Conservation (phyloP, 2,888 invertebrate genomes). For the Leptopterna dolabrata region DNA sequence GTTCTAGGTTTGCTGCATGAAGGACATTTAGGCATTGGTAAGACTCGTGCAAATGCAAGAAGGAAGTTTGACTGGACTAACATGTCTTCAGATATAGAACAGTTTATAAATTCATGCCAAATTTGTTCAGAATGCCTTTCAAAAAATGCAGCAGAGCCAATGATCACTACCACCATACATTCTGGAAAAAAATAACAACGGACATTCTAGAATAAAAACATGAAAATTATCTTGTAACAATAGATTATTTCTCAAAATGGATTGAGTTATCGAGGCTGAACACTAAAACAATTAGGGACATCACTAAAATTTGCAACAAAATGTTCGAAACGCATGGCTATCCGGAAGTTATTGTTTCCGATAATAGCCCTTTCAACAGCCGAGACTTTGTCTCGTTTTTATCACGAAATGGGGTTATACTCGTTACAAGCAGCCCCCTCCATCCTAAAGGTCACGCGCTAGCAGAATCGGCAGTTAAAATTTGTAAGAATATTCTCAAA, state of each 20-base stretch:
- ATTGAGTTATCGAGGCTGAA: slow-evolving; percentile 37
- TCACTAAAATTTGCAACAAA: not conserved
- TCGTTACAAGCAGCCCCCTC: not conserved
- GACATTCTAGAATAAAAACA: slow-evolving; percentile 52
- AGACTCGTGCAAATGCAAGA: no score
- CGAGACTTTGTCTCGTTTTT: not conserved
- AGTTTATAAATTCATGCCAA: no score
- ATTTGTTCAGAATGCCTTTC: no score
- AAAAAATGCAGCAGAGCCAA: no score
- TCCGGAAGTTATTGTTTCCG: no score
- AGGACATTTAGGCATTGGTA: no score
- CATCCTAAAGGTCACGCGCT: not conserved
- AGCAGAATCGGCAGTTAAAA: no score
- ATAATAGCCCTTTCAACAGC: no score
- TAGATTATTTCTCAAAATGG: slow-evolving; percentile 57
- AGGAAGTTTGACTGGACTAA: slow-evolving; percentile 58
- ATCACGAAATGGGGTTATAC: not conserved
- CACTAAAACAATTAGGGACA: not conserved
- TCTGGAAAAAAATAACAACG: slow-evolving; percentile 43
- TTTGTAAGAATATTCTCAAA: no score
- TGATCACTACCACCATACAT: slow-evolving; percentile 38
- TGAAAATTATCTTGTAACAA: slow-evolving; percentile 43
- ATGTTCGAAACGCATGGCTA: not conserved
- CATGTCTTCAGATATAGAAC: slow-evolving; percentile 49
- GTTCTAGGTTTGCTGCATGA: no score